Base-by-base conservation (phyloP, 2,113 vertebrate genomes). In the Lagenorhynchus albirostris region DNA sequence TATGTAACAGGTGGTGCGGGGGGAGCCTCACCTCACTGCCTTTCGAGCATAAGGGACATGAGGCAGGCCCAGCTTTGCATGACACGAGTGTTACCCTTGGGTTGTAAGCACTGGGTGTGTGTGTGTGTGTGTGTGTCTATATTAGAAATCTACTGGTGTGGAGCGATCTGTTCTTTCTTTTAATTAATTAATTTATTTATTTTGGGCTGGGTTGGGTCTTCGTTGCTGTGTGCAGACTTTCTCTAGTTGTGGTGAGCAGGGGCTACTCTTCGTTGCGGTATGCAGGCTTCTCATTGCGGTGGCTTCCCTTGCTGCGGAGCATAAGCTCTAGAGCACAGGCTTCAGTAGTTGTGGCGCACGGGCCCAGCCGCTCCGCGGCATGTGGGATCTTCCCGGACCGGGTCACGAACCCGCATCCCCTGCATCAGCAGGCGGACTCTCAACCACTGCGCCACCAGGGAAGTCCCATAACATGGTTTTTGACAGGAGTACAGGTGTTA, bases 301-400 rank as follows among this genome's bases (percentile, higher is more conserved):
- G 50, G 50, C 50, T 53, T 53, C 50, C 15, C 50, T 53, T 53
- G 50, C 6, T 53, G 14, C 15, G 50, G 15, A 53, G 50, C 15
- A 5, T 17, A 1, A 5, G 50, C 15, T 53, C 50, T 17, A 53
- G 5, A 17, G 5, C 50, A 6, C 50, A 17, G 50, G 50, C 50
- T 53, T 5, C 50, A 53, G 50, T 53, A 53, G 50, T 17, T 53
- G 50, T 53, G 50, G 50, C 5, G 15, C 50, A 5, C 14, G 1
- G 50, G 50, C 50, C 15, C 15, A 53, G 50, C 17, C 5, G 50
- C 15, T 53, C 5, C 5, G 0, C 1, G 15, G 5, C 50, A 6
- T 17, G 50, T 53, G 50, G 50, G 50, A 53, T 53, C 50, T 53
- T 53, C 15, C 15, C 5, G 5, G 50, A 17, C 15, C 15, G 6